Evolutionary conservation across 2,113 vertebrate species (phyloP).

Genomic region (Furnarius figulus): DNA sequence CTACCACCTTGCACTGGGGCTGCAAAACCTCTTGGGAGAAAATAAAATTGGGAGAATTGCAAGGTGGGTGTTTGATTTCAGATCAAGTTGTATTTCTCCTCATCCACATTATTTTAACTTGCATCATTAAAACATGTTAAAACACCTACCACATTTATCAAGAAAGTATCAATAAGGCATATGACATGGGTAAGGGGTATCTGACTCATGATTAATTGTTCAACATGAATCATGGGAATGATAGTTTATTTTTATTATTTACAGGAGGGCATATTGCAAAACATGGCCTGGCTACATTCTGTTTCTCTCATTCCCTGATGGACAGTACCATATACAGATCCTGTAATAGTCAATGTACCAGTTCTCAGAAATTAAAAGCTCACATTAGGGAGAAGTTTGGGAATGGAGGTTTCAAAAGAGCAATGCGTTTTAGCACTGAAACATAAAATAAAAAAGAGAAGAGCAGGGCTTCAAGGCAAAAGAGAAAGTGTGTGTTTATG

Average conservation of each 20-base stretch:
- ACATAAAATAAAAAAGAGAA: background rate
- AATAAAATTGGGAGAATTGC: background rate
- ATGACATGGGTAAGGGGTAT: background rate
- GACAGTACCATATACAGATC: background rate
- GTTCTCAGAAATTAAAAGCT: background rate
- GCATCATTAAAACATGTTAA: background rate
- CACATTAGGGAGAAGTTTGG: background rate
- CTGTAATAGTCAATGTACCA: background rate
- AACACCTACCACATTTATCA: background rate
- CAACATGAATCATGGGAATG: background rate
- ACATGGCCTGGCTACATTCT: background rate
- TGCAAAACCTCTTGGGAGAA: background rate
- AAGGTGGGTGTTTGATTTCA: background rate
- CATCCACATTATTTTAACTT: background rate
- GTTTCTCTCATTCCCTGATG: background rate
- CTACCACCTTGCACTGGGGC: background rate
- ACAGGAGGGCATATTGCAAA: background rate
- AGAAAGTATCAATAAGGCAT: background rate
- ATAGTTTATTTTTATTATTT: background rate
- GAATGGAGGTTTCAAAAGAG: background rate
- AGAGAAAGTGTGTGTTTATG: constrained; percentile 15
- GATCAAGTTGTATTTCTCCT: background rate
- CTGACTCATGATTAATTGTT: background rate
- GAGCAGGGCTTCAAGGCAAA: constrained; percentile 39
- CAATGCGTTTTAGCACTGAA: background rate